A percentile compares a stretch with the other conserved stretches of the same genome.
These are phyloP conservation scores for Haemorhous mexicanus DNA, from an alignment of 2,113 vertebrate species.

Conservation along the genomic window DNA sequence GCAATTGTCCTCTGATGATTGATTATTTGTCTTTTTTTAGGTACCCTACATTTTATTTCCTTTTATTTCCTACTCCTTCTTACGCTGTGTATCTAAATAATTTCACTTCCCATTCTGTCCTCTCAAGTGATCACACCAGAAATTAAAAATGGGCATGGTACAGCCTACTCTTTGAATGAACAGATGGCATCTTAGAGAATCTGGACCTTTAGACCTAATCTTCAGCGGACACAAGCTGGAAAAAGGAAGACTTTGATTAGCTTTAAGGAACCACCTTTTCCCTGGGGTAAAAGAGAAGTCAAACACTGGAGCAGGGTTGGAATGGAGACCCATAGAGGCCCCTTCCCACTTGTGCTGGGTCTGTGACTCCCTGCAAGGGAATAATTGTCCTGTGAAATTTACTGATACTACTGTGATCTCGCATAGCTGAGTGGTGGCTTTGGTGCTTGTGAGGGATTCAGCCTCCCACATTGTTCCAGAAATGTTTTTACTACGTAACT, in stretches of 20 bases:
- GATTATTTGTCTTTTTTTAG: neutral
- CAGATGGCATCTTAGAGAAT: neutral
- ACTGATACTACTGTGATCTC: neutral
- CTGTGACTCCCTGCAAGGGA: neutral
- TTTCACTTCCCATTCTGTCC: neutral
- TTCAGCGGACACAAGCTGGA: neutral
- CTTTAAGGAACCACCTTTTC: neutral
- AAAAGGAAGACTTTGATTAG: neutral
- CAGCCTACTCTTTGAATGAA: neutral
- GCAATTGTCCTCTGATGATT: neutral
- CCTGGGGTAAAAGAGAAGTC: neutral
- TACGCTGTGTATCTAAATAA: neutral
- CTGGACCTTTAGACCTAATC: neutral
- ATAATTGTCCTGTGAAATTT: neutral
- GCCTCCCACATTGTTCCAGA: neutral
- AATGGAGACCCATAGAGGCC: neutral
- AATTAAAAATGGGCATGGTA: neutral
- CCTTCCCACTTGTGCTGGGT: rapidly evolving
- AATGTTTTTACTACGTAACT: neutral
- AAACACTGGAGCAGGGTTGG: neutral
- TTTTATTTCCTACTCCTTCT: neutral
- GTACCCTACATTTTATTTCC: neutral
- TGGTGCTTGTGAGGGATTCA: neutral
- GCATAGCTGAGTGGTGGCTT: neutral
- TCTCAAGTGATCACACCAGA: neutral